phyloP scores from a whole-genome alignment of 1,140 invertebrate species.

The Zaprionus davidi region DNA sequence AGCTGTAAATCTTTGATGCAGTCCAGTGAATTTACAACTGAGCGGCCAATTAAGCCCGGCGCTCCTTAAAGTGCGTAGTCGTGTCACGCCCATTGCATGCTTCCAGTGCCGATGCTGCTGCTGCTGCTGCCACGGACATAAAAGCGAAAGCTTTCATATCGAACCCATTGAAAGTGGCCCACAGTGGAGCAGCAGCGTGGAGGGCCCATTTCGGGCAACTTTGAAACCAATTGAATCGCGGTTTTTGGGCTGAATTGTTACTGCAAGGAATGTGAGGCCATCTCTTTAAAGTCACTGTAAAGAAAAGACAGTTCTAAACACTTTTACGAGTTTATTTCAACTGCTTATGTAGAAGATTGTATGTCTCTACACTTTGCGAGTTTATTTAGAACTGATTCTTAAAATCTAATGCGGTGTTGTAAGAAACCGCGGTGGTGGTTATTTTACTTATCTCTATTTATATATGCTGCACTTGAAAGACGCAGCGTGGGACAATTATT shows the following conservation, averaged over 20 bases:
- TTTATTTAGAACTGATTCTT: no score
- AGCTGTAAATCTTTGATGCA: conserved; percentile 55
- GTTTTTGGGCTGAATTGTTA: not conserved
- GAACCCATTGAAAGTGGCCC: not conserved
- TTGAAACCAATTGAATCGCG: not conserved
- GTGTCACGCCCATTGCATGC: conserved; percentile 24
- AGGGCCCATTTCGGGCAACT: not conserved
- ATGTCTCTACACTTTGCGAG: no score
- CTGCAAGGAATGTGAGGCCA: no score
- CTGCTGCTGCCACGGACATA: conserved; percentile 9
- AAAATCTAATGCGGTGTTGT: no score
- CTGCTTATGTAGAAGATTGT: no score
- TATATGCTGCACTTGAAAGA: no score
- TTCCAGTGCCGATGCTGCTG: not conserved
- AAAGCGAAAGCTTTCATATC: conserved; percentile 42
- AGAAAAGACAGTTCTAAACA: no score
- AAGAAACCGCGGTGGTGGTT: no score
- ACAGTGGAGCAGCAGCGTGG: not conserved
- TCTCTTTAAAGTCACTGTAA: no score
- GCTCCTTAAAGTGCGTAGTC: conserved; percentile 43
- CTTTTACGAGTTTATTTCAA: no score
- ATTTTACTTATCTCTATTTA: no score
- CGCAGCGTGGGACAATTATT: no score
- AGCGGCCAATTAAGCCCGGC: conserved; percentile 45
- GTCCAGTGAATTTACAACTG: conserved; percentile 53